Evolutionary conservation across 2,888 invertebrate species (phyloP).

Genomic region (Zele albiditarsus): DNA sequence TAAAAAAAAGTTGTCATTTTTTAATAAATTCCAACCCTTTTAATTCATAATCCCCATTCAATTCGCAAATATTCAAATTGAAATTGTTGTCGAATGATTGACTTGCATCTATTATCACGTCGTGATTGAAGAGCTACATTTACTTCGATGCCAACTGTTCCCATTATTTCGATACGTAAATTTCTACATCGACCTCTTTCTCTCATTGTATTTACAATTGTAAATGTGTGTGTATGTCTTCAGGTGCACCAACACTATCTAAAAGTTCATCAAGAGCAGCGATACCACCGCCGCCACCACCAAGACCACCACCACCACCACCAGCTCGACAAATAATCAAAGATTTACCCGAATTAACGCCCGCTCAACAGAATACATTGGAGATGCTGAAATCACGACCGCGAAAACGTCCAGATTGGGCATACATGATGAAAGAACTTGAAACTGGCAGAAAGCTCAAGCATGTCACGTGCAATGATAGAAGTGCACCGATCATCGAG

Average conservation of each 20-base stretch:
- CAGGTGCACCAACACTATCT: slow-evolving; percentile 70
- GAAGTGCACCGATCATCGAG: slow-evolving; percentile 73
- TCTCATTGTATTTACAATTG: slow-evolving; percentile 11
- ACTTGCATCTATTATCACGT: neutral
- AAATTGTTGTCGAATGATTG: neutral
- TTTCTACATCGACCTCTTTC: slow-evolving; percentile 41
- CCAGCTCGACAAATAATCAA: slow-evolving; percentile 75
- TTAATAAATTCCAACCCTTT: too few species aligned
- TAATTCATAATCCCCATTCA: too few species aligned
- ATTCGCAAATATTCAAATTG: neutral
- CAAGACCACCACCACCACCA: slow-evolving; percentile 83
- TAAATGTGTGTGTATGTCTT: slow-evolving; percentile 18
- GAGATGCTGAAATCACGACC: slow-evolving; percentile 85
- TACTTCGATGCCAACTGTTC: slow-evolving; percentile 40
- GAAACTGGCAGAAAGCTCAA: slow-evolving; percentile 85
- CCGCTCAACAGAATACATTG: slow-evolving; percentile 79
- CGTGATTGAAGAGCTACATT: slow-evolving; percentile 4
- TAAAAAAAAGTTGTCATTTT: too few species aligned
- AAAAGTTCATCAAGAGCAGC: slow-evolving; percentile 70
- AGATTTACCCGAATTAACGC: slow-evolving; percentile 74
- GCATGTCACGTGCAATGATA: slow-evolving; percentile 90
- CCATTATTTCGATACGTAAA: slow-evolving; percentile 27
- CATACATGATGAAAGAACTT: slow-evolving; percentile 93
- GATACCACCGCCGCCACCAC: slow-evolving; percentile 73
- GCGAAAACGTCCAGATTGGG: slow-evolving; percentile 90